Conservation (phyloP, 2,113 vertebrate genomes). For the Gnathonemus echidnorhynchus region DNA sequence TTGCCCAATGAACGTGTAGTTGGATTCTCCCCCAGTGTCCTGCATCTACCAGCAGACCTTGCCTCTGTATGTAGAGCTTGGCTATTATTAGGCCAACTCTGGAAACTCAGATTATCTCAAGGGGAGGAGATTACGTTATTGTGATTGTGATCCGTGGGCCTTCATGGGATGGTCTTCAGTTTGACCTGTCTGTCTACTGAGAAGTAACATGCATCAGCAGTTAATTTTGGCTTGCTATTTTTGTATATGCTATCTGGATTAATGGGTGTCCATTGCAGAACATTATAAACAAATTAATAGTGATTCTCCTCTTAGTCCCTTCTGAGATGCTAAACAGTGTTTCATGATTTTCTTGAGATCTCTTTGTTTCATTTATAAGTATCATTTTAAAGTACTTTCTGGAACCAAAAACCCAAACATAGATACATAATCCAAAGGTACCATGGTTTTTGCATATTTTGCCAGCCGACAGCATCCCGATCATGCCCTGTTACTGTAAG, state of each 20-base stretch:
- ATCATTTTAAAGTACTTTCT: background rate
- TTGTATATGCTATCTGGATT: background rate
- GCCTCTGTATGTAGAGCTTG: background rate
- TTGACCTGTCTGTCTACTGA: background rate
- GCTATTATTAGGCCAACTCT: constrained; percentile 18
- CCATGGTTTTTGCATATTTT: background rate
- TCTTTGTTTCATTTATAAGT: background rate
- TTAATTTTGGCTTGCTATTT: background rate
- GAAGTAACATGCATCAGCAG: background rate
- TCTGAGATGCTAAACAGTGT: background rate
- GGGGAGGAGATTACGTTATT: constrained; percentile 5
- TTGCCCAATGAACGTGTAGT: background rate
- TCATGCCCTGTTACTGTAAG: background rate
- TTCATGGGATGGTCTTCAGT: background rate
- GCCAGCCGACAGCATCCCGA: background rate
- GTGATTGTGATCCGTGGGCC: background rate
- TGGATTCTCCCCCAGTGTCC: background rate
- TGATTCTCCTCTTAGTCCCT: background rate
- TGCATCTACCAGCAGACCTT: background rate
- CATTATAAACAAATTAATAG: background rate
- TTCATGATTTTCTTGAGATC: background rate
- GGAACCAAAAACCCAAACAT: background rate
- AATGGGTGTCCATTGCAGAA: background rate
- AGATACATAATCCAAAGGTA: background rate
- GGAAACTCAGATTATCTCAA: constrained; percentile 2